Conservation (phyloP, 2,888 invertebrate genomes). For the Clanis bilineata region DNA sequence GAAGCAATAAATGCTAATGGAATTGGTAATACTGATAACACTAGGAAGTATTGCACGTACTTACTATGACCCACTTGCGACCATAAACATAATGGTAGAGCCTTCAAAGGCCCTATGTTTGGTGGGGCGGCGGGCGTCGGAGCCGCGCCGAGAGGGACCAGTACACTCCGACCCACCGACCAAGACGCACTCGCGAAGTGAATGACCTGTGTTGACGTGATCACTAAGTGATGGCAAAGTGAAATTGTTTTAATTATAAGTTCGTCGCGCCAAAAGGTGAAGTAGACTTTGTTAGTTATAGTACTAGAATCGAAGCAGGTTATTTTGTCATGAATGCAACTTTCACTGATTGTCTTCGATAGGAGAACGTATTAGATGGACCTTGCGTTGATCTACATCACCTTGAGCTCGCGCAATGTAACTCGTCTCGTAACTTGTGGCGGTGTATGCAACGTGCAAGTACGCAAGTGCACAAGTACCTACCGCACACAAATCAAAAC, state of each 20-base stretch:
- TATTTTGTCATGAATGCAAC: constrained; percentile 36
- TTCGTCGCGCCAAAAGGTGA: constrained; percentile 24
- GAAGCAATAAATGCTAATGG: background rate
- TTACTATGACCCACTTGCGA: constrained; percentile 42
- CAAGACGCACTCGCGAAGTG: constrained; percentile 43
- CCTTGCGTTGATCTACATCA: constrained; percentile 61
- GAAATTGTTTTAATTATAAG: constrained; percentile 43
- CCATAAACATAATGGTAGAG: constrained; percentile 40
- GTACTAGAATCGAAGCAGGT: constrained; percentile 23
- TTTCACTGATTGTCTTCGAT: constrained; percentile 59
- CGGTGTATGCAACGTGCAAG: background rate
- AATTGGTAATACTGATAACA: constrained; percentile 17
- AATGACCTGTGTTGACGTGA: constrained; percentile 51
- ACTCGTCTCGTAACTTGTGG: constrained; percentile 12
- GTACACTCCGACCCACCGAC: constrained; percentile 52
- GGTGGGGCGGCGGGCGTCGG: constrained; percentile 58
- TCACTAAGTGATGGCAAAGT: constrained; percentile 68
- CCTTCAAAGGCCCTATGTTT: constrained; percentile 49
- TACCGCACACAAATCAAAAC: background rate
- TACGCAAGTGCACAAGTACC: too few species aligned
- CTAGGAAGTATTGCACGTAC: constrained; percentile 26
- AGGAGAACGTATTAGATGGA: constrained; percentile 67
- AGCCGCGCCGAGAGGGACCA: constrained; percentile 50
- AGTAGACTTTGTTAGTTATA: constrained; percentile 2
- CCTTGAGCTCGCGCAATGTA: constrained; percentile 52